These are phyloP conservation scores for Crossoptilon crossoptilon DNA, from an alignment of 2,797 vertebrate species.

Conservation along the genomic window DNA sequence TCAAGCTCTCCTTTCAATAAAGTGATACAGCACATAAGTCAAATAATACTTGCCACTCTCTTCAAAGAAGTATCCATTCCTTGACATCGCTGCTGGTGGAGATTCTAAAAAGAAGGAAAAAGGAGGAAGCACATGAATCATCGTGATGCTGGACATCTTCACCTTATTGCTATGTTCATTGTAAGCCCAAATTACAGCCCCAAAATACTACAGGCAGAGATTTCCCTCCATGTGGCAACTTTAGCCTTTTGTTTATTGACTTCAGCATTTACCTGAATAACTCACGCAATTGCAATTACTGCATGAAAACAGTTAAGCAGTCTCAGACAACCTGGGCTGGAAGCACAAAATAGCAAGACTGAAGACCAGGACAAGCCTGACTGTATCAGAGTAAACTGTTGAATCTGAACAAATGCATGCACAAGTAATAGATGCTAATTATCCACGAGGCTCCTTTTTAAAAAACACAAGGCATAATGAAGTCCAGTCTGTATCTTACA, in stretches of 20 bases:
- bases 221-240: background rate
- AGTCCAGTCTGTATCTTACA: background rate
- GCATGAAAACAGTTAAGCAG: background rate
- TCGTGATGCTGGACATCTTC: background rate
- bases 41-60: constrained; percentile 89
- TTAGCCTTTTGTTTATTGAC: background rate
- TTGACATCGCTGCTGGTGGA: constrained; percentile 90
- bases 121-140: background rate
- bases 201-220: background rate
- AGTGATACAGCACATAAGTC: background rate
- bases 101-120: constrained; percentile 80
- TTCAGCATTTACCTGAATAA: background rate
- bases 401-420: background rate
- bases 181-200: background rate
- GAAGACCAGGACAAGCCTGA: background rate
- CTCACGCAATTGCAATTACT: background rate
- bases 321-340: background rate
- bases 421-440: background rate
- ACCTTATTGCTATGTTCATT: background rate
- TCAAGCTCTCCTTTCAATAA: background rate
- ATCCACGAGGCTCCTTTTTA: background rate
- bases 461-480: background rate
- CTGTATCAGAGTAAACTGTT: background rate
- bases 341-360: background rate
- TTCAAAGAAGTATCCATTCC: constrained; percentile 95